phyloP scores from a whole-genome alignment of 2,113 vertebrate genomes.

The Istiophorus platypterus region DNA sequence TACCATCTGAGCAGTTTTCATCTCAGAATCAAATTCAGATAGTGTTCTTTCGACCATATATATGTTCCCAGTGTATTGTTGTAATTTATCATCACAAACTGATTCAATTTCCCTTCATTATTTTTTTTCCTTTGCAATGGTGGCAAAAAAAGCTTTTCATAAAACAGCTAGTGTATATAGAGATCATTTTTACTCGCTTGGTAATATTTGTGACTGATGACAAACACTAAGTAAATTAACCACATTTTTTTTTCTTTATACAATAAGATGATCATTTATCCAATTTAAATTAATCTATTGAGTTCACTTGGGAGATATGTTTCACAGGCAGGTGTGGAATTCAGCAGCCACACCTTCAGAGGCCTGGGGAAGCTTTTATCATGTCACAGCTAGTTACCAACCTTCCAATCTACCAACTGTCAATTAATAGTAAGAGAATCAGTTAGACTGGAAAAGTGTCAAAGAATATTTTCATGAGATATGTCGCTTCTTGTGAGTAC shows the following conservation, averaged over 20 bases:
- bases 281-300: not conserved
- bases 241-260: not conserved
- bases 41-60: slow-evolving; percentile 2
- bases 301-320: not conserved
- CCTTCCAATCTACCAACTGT: no score
- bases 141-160: not conserved
- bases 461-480: slow-evolving; percentile 48
- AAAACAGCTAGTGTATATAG: not conserved
- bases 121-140: not conserved
- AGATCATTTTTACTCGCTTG: not conserved
- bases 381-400: slow-evolving; percentile 44
- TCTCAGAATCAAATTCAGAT: slow-evolving; percentile 39
- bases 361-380: slow-evolving; percentile 34
- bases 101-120: not conserved
- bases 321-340: slow-evolving; percentile 56
- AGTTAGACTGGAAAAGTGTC: slow-evolving; percentile 67
- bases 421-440: slow-evolving; percentile 47
- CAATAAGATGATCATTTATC: not conserved
- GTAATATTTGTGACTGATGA: not conserved
- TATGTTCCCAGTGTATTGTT: slow-evolving; percentile 8
- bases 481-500: not conserved
- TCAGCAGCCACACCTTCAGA: slow-evolving; percentile 25
- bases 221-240: not conserved
- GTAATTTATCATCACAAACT: not conserved
- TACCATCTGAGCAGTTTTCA: slow-evolving; percentile 62